Percentiles rank a stretch among this genome's conserved stretches.
Evolutionary conservation across 2,888 invertebrate genomes (phyloP).

Genomic region (Leptopterna dolabrata): DNA sequence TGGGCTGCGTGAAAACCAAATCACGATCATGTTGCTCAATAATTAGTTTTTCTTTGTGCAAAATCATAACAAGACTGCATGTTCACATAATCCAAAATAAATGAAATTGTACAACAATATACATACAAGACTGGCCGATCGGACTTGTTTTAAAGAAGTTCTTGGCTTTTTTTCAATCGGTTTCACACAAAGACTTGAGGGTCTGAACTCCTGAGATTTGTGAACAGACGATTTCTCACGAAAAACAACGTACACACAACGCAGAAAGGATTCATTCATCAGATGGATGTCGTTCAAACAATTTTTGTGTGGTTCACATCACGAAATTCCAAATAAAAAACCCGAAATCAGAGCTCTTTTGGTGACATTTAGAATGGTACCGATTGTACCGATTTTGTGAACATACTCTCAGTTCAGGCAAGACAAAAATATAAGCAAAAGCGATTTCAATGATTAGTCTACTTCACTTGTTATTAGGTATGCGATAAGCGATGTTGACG

Average conservation of each 20-base stretch:
- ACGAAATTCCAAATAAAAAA: too few relatives aligned
- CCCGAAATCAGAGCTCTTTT: too few relatives aligned
- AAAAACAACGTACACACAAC: not conserved
- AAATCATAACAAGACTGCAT: not conserved
- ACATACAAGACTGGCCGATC: too few relatives aligned
- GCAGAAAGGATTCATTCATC: not conserved
- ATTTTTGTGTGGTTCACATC: too few relatives aligned
- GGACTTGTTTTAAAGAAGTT: too few relatives aligned
- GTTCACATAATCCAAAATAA: constrained; percentile 27
- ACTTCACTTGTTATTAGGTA: not conserved
- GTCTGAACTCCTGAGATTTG: too few relatives aligned
- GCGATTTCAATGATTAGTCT: not conserved
- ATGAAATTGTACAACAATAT: not conserved
- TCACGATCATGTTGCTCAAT: not conserved
- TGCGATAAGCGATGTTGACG: not conserved
- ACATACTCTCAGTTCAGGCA: not conserved
- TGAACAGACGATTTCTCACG: not conserved
- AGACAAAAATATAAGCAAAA: not conserved
- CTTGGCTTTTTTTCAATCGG: too few relatives aligned
- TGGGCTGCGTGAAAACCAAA: not conserved
- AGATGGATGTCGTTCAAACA: not conserved
- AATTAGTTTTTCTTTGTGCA: not conserved
- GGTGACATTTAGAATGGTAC: too few relatives aligned
- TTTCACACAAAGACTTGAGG: too few relatives aligned
- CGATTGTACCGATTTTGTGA: not conserved